phyloP scores from a whole-genome alignment of 2,113 vertebrate genomes.

The Petrocephalus zakoni region DNA sequence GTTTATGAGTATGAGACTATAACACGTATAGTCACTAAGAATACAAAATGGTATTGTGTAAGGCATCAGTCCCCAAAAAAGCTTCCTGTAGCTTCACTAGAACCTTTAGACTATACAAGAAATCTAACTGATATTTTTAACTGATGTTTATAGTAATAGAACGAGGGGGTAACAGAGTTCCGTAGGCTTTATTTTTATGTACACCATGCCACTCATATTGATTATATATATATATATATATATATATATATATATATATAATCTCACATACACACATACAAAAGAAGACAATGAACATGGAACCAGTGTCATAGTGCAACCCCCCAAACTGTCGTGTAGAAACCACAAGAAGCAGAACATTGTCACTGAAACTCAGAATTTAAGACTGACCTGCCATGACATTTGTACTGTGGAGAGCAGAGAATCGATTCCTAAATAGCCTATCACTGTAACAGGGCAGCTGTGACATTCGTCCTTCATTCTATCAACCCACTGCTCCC shows the following conservation, averaged over 20 bases:
- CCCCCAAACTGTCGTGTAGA: neutral
- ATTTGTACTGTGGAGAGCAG: neutral
- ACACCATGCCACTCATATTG: neutral
- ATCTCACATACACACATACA: conserved; percentile 32
- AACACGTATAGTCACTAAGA: neutral
- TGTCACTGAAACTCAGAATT: neutral
- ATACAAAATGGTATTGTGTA: neutral
- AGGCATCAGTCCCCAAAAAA: neutral
- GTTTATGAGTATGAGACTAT: neutral
- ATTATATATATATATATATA: neutral
- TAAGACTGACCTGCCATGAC: neutral
- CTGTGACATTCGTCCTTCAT: neutral
- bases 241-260: conserved; percentile 5
- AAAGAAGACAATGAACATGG: conserved; percentile 9
- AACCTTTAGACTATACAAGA: neutral
- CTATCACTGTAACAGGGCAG: neutral
- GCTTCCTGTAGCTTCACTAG: neutral
- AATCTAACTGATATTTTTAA: neutral
- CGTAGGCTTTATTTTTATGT: conserved; percentile 34
- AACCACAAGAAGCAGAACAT: neutral
- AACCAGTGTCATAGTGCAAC: conserved; percentile 9
- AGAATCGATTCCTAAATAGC: neutral
- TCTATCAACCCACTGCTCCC: neutral
- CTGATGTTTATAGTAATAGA: neutral
- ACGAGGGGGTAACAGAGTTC: neutral